Conservation (phyloP, 2,797 vertebrate genomes). For the Diplodus puntazzo region DNA sequence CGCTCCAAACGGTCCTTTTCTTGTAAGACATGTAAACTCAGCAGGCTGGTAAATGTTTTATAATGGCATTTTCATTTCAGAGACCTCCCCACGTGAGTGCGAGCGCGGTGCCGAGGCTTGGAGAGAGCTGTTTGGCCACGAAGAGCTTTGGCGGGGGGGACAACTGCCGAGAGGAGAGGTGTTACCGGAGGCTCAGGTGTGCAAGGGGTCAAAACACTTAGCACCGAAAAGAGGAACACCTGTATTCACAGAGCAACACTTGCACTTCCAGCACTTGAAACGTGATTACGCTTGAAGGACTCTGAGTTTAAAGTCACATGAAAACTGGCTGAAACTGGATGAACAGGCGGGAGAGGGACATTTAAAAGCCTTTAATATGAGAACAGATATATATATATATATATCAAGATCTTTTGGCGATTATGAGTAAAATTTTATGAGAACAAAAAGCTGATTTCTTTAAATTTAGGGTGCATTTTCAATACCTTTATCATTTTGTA, state of each 20-base stretch:
- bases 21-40: slow-evolving; percentile 76
- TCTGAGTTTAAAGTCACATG: slow-evolving; percentile 7
- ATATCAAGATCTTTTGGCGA: no score
- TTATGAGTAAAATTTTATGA: no score
- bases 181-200: slow-evolving; percentile 47
- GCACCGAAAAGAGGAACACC: slow-evolving; percentile 45
- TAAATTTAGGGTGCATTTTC: no score
- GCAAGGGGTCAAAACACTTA: slow-evolving; percentile 33
- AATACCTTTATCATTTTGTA: no score
- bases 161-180: slow-evolving; percentile 17
- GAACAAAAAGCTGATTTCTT: no score
- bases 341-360: not conserved
- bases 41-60: slow-evolving; percentile 77
- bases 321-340: not conserved
- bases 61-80: slow-evolving; percentile 70
- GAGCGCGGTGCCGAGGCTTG: slow-evolving; percentile 5
- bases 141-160: slow-evolving; percentile 33
- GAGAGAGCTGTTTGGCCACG: slow-evolving; percentile 19
- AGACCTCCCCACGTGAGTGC: slow-evolving; percentile 43
- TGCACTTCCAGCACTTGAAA: not conserved
- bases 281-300: not conserved
- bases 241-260: slow-evolving; percentile 33
- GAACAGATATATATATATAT: no score
- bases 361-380: slow-evolving; percentile 6
- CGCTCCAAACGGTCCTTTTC: slow-evolving; percentile 67